phyloP scores from a whole-genome alignment of 2,888 invertebrate genomes.

The Epirrita christyi region DNA sequence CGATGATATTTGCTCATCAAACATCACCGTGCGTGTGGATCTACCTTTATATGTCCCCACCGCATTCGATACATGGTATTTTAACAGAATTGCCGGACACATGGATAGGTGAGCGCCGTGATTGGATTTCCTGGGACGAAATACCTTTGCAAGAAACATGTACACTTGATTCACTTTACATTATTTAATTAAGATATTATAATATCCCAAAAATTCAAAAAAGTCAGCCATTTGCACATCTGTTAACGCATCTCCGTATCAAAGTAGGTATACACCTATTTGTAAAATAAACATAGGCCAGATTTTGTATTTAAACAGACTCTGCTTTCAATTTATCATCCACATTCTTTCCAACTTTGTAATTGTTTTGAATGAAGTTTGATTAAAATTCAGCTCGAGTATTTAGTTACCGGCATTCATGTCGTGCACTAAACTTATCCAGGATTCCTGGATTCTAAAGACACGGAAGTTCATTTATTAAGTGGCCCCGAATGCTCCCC shows the following conservation, averaged over 20 bases:
- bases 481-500: constrained; percentile 53
- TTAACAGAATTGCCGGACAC: constrained; percentile 31
- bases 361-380: constrained; percentile 33
- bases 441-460: constrained; percentile 41
- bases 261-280: too few relatives aligned
- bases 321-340: constrained; percentile 18
- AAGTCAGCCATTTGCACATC: too few relatives aligned
- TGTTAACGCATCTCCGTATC: too few relatives aligned
- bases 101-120: constrained; percentile 11
- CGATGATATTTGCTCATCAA: too few relatives aligned
- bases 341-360: constrained; percentile 19
- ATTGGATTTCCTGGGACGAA: constrained; percentile 22
- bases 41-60: constrained; percentile 28
- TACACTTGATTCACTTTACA: constrained; percentile 1
- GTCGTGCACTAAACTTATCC: constrained; percentile 29
- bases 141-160: constrained; percentile 17
- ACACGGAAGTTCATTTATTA: constrained; percentile 60
- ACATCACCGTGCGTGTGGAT: too few relatives aligned
- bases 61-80: constrained; percentile 30
- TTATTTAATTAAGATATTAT: not conserved
- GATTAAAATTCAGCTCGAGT: constrained; percentile 34
- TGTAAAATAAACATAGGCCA: not conserved
- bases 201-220: not conserved
- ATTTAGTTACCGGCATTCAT: constrained; percentile 32
- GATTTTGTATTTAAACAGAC: not conserved